These are phyloP conservation scores for Panulirus ornatus DNA, from an alignment of 1,140 invertebrate genomes.

Conservation along the genomic window DNA sequence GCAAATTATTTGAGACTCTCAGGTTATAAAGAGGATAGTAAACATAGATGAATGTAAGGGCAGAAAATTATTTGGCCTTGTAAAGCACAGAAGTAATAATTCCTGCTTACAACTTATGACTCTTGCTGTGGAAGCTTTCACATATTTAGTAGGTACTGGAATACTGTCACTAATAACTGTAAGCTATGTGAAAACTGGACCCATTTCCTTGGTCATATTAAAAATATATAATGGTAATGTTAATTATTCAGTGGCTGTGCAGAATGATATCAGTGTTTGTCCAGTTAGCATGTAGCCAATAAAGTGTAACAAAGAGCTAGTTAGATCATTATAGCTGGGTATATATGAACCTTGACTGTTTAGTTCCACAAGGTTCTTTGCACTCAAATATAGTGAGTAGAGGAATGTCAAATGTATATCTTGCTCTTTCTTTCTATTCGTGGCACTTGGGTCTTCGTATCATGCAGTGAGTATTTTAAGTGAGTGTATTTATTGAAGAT, in stretches of 20 bases:
- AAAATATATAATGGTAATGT: neutral
- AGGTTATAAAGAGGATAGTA: neutral
- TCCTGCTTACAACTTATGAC: neutral
- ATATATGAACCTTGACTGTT: neutral
- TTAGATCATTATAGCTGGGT: neutral
- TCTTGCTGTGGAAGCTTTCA: neutral
- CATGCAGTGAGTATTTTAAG: neutral
- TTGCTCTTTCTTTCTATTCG: neutral
- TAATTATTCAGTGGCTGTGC: slow-evolving; percentile 10
- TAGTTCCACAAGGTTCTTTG: neutral
- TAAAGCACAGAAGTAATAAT: neutral
- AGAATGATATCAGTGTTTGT: slow-evolving; percentile 9
- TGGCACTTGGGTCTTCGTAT: neutral
- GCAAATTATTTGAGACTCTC: neutral
- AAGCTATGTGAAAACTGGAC: slow-evolving; percentile 3
- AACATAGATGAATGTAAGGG: neutral
- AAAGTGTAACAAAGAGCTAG: neutral
- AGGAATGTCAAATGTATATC: neutral
- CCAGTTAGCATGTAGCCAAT: slow-evolving; percentile 11
- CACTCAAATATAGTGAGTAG: neutral
- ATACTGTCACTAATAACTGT: neutral
- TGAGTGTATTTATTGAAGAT: neutral
- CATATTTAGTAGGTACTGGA: neutral
- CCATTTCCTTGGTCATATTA: neutral
- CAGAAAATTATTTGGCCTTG: neutral